Conservation (phyloP, 2,113 vertebrate genomes). For the Ophiodon elongatus region DNA sequence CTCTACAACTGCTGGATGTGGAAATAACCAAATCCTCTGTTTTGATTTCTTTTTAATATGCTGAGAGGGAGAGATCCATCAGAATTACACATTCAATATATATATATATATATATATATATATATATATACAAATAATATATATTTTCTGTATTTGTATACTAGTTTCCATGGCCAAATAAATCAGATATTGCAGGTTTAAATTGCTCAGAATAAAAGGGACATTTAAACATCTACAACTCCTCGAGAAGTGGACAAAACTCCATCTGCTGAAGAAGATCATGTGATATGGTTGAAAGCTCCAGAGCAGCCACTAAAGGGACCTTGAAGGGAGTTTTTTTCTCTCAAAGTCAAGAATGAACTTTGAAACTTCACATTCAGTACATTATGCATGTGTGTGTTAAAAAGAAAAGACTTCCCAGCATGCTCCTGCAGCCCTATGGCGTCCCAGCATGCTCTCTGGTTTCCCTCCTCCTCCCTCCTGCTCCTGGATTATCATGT, state of each 20-base stretch:
- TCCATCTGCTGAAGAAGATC: not conserved
- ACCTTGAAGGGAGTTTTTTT: not conserved
- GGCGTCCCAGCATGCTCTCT: conserved; percentile 29
- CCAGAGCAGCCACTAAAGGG: not conserved
- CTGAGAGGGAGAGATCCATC: not conserved
- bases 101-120: no score
- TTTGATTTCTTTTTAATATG: no score
- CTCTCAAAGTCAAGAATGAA: not conserved
- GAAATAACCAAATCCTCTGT: no score
- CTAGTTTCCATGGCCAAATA: not conserved
- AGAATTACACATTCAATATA: no score
- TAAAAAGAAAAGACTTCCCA: not conserved
- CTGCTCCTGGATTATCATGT: conserved; percentile 74
- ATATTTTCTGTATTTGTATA: no score
- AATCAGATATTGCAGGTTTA: not conserved
- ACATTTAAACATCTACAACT: not conserved
- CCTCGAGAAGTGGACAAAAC: not conserved
- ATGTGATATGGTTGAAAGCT: not conserved
- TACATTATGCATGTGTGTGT: not conserved
- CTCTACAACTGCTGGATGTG: no score
- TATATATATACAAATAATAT: no score
- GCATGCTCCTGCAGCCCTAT: not conserved
- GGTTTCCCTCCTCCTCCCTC: conserved; percentile 26
- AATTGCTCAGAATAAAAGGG: not conserved
- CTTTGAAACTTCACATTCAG: not conserved